These are phyloP conservation scores for Brachionus angularis DNA, from an alignment of 1,140 invertebrate species.

Conservation along the genomic window DNA sequence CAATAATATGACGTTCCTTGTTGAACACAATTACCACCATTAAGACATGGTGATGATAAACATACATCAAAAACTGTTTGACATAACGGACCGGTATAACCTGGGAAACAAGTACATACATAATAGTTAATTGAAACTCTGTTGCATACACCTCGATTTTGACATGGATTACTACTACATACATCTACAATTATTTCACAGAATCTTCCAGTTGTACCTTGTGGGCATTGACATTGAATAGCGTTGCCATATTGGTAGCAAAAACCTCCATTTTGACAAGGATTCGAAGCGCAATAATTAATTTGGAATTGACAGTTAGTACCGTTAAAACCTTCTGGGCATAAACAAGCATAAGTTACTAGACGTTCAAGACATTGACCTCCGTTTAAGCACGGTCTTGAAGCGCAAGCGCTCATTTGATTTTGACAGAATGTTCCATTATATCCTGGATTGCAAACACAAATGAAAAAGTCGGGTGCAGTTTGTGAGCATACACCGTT, in stretches of 20 bases:
- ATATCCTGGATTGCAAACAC: slow-evolving; percentile 49
- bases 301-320: slow-evolving; percentile 45
- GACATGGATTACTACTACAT: slow-evolving; percentile 24
- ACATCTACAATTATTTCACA: slow-evolving; percentile 22
- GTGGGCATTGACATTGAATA: slow-evolving; percentile 24
- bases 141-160: slow-evolving; percentile 16
- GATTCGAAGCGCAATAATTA: slow-evolving; percentile 10
- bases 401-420: slow-evolving; percentile 80
- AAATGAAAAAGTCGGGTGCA: slow-evolving; percentile 60
- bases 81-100: slow-evolving; percentile 14
- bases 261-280: slow-evolving; percentile 22
- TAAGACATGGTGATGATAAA: slow-evolving; percentile 42
- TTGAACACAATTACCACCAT: slow-evolving; percentile 20
- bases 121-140: neutral
- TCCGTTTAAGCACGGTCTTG: slow-evolving; percentile 81
- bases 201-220: slow-evolving; percentile 16
- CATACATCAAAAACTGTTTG: slow-evolving; percentile 7
- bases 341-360: slow-evolving; percentile 81
- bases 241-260: neutral
- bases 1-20: slow-evolving; percentile 58
- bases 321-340: slow-evolving; percentile 65
- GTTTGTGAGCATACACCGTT: slow-evolving; percentile 31
- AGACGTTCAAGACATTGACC: slow-evolving; percentile 77
- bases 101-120: slow-evolving; percentile 12
- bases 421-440: slow-evolving; percentile 58